Evolutionary conservation across 2,113 vertebrate genomes (phyloP).

Genomic region (Merops nubicus): DNA sequence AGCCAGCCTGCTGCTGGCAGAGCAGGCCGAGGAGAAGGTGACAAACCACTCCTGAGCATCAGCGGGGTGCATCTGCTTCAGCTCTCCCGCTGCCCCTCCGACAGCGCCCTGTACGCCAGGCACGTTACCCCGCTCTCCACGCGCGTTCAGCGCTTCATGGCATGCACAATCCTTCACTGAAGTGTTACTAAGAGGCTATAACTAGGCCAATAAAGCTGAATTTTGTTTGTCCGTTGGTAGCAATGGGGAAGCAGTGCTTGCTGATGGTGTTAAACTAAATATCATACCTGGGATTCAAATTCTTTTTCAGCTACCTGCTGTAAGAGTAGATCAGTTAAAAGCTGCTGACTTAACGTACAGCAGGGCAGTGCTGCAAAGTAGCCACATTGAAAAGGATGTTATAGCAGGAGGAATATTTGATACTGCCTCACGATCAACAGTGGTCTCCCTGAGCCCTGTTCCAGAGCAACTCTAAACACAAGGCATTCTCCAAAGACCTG

Average conservation of each 20-base stretch:
- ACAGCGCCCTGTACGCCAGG: fast-evolving
- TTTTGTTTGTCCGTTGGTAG: background rate
- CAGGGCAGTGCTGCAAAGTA: background rate
- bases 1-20: background rate
- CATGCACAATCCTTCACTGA: constrained; percentile 9
- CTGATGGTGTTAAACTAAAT: background rate
- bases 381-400: background rate
- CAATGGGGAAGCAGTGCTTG: background rate
- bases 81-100: background rate
- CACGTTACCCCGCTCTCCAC: fast-evolving
- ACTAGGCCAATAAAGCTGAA: constrained; percentile 21
- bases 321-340: fast-evolving
- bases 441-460: background rate
- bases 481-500: background rate
- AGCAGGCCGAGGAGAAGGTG: fast-evolving
- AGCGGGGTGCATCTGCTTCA: fast-evolving
- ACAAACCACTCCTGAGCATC: background rate
- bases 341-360: fast-evolving
- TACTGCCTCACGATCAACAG: background rate
- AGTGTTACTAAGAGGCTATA: constrained; percentile 23
- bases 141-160: background rate
- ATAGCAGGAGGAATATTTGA: background rate
- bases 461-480: background rate
- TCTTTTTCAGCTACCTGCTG: background rate
- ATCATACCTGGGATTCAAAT: fast-evolving